These are phyloP conservation scores for Athrips mouffetella DNA, from an alignment of 2,888 invertebrate species.

Conservation along the genomic window DNA sequence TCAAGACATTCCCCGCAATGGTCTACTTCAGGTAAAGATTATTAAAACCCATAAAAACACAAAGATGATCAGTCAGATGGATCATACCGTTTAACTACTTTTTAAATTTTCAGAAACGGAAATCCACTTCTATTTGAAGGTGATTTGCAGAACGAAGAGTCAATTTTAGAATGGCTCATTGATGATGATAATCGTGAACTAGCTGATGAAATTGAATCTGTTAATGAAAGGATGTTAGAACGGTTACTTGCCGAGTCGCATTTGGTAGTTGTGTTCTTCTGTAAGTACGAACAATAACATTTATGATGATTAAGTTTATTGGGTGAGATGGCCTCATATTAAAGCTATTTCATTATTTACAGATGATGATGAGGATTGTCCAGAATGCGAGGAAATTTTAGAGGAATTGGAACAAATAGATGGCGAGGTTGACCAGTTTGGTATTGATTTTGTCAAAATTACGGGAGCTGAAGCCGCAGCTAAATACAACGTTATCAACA, in stretches of 20 bases:
- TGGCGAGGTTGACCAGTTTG: constrained; percentile 94
- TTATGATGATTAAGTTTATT: not conserved
- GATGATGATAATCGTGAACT: constrained; percentile 96
- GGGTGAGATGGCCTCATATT: not conserved
- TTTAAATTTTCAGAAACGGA: constrained; percentile 82
- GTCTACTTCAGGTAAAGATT: constrained; percentile 88
- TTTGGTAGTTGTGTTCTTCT: constrained; percentile 93
- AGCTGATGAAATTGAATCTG: constrained; percentile 95
- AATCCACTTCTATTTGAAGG: constrained; percentile 94
- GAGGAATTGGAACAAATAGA: constrained; percentile 96
- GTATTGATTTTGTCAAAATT: constrained; percentile 97
- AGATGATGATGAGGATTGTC: constrained; percentile 92
- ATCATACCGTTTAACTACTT: not conserved
- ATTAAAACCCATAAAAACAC: not conserved
- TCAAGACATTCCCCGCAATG: constrained; percentile 95
- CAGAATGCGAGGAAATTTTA: constrained; percentile 93
- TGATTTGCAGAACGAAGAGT: constrained; percentile 94
- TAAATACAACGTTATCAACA: constrained; percentile 88
- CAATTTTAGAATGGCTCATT: constrained; percentile 93
- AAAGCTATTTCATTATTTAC: constrained; percentile 23
- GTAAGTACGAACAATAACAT: constrained; percentile 73
- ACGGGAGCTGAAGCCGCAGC: constrained; percentile 89
- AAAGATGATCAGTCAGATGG: not conserved
- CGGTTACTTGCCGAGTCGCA: constrained; percentile 91
- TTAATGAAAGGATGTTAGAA: constrained; percentile 93